Evolutionary conservation across 2,888 invertebrate genomes (phyloP), one percentile per base, ranked within the genome.

Genomic region (Meghimatium bilineatum): DNA sequence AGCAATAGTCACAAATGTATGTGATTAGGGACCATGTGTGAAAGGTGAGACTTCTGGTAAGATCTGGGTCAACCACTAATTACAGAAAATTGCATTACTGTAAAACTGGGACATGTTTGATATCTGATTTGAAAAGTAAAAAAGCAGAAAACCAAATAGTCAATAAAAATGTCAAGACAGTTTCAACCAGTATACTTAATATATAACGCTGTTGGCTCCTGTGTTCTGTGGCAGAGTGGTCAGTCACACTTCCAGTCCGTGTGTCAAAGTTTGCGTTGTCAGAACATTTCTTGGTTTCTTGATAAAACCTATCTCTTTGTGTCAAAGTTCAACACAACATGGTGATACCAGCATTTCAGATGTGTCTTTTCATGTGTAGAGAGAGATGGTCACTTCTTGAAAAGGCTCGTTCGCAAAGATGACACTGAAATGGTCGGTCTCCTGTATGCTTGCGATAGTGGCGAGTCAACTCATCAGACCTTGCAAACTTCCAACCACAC

Each of bases 341-440:
- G 66, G 32, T 34, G 29, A 29, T 12, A 5, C 14, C 1, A 10
- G n/a, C 17, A 77, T 77, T 79, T 90, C 89, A 92, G 82, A 93
- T 90, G 91, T 96, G 96, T 83, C 95, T 93, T 91, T 95, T 96
- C 95, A 95, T 95, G 92, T 96, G 96, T 76, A 96, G 94, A 3
- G 95, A 95, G 86, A 96, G 94, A 89, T 96, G 96, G 91, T 96
- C 96, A 60, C 95, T 95, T 52, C 96, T 93, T 63, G 95, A 95
- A 93, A 96, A 96, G 38, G 95, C 95, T 26, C 96, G 93, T 87
- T 95, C 95, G 91, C 96, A 96, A 66, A 95, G 93, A 71, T 95
- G 94, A 90, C 96, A 96, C 90, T 95, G 95, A 93, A 96, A 96
- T 3, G 96, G 96, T 77, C 95, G 93, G 89, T 95, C 95, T 0